A percentile compares a stretch with the other conserved stretches of the same genome.
Conservation (phyloP, 2,113 vertebrate genomes). For the Lepisosteus osseus region DNA sequence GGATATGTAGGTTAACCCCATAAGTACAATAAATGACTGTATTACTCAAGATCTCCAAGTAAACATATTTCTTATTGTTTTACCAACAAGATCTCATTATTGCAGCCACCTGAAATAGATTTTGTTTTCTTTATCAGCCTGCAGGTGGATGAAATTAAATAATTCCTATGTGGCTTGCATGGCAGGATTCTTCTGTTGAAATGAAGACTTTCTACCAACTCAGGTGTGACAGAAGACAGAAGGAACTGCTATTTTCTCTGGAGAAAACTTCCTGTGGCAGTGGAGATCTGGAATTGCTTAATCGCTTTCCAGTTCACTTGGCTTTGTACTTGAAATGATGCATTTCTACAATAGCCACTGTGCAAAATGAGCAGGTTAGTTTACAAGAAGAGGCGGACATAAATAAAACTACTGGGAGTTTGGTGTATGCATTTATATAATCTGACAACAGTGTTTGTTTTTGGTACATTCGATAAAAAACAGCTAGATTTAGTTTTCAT, state of each 20-base stretch:
- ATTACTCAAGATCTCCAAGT: not conserved
- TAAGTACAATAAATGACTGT: too few relatives aligned
- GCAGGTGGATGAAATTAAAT: conserved; percentile 40
- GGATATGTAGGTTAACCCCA: too few relatives aligned
- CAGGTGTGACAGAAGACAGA: conserved; percentile 27
- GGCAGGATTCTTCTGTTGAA: conserved; percentile 17
- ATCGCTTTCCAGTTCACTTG: not conserved
- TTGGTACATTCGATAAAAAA: too few relatives aligned
- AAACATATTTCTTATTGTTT: not conserved
- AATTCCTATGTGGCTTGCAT: conserved; percentile 42
- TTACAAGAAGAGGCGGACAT: not conserved
- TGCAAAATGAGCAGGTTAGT: not conserved
- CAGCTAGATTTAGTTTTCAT: too few relatives aligned
- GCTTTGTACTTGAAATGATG: not conserved
- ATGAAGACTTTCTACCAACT: conserved; percentile 8
- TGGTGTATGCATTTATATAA: not conserved
- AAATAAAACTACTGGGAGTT: not conserved
- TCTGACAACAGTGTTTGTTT: not conserved
- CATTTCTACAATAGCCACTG: not conserved
- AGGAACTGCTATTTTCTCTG: conserved; percentile 27
- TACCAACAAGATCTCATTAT: not conserved
- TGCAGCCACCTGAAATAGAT: conserved; percentile 45
- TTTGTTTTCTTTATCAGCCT: conserved; percentile 41
- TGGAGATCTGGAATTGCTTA: not conserved
- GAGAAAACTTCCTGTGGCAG: conserved; percentile 8